Conservation (phyloP, 2,888 invertebrate genomes). For the Heliconius sara region DNA sequence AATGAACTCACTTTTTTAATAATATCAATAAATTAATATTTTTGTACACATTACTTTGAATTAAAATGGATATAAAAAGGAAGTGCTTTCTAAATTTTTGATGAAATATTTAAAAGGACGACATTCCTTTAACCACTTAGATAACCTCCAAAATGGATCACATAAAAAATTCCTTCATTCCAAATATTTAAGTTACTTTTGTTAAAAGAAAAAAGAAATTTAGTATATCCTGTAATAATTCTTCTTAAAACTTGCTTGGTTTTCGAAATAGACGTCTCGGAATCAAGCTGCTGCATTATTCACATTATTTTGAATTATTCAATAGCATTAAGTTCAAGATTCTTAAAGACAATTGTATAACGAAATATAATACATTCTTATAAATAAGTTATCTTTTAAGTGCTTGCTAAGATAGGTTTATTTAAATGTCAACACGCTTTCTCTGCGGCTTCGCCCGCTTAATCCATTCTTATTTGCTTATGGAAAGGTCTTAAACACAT, state of each 20-base stretch:
- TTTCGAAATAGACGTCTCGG: slow-evolving; percentile 6
- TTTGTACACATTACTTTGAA: too few relatives aligned
- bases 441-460: too few relatives aligned
- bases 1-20: too few relatives aligned
- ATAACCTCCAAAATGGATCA: too few relatives aligned
- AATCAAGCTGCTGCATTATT: slow-evolving; percentile 23
- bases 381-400: slow-evolving; percentile 7
- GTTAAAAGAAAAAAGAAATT: background rate
- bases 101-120: too few relatives aligned
- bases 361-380: background rate
- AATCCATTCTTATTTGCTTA: too few relatives aligned
- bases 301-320: slow-evolving; percentile 21
- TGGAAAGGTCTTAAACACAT: too few relatives aligned
- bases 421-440: background rate
- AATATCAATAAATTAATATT: too few relatives aligned
- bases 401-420: background rate
- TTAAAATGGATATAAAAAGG: too few relatives aligned
- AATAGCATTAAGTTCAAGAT: background rate
- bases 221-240: background rate
- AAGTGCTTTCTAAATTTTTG: too few relatives aligned
- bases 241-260: background rate
- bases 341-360: background rate
- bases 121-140: too few relatives aligned
- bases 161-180: background rate
- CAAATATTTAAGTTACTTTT: background rate